Evolutionary conservation across 2,113 vertebrate species (phyloP).

Genomic region (Pantherophis guttatus): DNA sequence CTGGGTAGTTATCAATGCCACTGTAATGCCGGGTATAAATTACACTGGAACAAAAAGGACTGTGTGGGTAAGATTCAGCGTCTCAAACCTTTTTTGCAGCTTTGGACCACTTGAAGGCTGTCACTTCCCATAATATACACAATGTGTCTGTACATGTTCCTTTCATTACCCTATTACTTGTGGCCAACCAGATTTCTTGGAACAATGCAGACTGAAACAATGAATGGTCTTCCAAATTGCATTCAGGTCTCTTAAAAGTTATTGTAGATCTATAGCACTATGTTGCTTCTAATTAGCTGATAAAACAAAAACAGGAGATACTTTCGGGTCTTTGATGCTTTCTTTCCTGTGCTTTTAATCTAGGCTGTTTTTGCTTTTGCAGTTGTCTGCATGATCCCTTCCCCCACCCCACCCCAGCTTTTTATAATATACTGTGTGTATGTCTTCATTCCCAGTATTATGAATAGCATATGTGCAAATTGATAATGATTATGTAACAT

Average conservation of each 20-base stretch:
- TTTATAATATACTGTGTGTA: not conserved
- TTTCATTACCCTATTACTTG: not conserved
- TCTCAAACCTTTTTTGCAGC: not conserved
- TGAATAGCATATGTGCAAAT: slow-evolving; percentile 26
- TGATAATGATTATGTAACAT: slow-evolving; percentile 1
- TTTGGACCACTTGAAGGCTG: slow-evolving; percentile 6
- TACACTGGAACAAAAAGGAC: slow-evolving; percentile 98
- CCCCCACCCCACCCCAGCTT: not conserved
- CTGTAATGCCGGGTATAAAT: slow-evolving; percentile 84
- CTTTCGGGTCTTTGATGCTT: slow-evolving; percentile 76
- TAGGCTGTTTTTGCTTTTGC: slow-evolving; percentile 45
- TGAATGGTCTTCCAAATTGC: not conserved
- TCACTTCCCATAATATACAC: not conserved
- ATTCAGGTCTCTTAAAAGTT: not conserved
- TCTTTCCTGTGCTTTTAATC: slow-evolving; percentile 69
- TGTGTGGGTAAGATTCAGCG: slow-evolving; percentile 86
- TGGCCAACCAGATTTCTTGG: not conserved
- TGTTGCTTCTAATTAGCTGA: slow-evolving; percentile 21
- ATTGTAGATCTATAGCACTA: not conserved
- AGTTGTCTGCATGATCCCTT: slow-evolving; percentile 48
- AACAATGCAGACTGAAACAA: not conserved
- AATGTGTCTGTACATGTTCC: not conserved
- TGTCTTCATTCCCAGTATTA: not conserved
- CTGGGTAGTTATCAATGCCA: slow-evolving; percentile 85
- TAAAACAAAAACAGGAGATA: slow-evolving; percentile 90